phyloP scores from a whole-genome alignment of 2,888 invertebrate species.

The Phlogophora meticulosa region DNA sequence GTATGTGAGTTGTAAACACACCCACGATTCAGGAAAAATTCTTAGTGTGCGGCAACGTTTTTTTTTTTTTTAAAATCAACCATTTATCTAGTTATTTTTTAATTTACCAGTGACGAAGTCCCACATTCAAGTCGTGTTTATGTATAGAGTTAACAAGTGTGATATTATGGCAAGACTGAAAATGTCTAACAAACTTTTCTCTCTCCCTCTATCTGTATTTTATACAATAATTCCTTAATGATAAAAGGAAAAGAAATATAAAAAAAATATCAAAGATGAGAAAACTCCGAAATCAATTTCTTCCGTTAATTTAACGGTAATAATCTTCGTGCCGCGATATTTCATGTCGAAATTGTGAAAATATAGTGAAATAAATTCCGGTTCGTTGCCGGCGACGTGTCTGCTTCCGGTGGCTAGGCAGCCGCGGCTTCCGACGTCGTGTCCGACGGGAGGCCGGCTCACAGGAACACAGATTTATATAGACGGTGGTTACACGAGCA shows the following conservation, averaged over 20 bases:
- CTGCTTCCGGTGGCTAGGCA: conserved; percentile 73
- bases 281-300: conserved; percentile 24
- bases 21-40: too few species aligned
- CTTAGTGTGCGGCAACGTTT: too few species aligned
- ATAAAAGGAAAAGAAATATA: neutral
- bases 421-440: conserved; percentile 70
- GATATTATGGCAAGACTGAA: neutral
- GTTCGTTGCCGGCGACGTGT: conserved; percentile 68
- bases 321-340: conserved; percentile 43
- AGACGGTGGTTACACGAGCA: neutral
- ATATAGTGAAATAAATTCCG: conserved; percentile 68
- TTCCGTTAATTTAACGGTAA: conserved; percentile 60
- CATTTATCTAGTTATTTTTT: too few species aligned
- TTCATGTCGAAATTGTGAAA: conserved; percentile 60
- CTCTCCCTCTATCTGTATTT: neutral
- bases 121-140: too few species aligned
- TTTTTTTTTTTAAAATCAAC: too few species aligned
- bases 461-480: conserved; percentile 13
- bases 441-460: conserved; percentile 36
- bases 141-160: too few species aligned
- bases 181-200: neutral
- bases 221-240: neutral
- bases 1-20: too few species aligned
- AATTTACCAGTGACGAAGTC: too few species aligned
- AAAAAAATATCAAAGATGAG: neutral